Evolutionary conservation across 2,888 invertebrate species (phyloP).

Genomic region (Hesperia comma): DNA sequence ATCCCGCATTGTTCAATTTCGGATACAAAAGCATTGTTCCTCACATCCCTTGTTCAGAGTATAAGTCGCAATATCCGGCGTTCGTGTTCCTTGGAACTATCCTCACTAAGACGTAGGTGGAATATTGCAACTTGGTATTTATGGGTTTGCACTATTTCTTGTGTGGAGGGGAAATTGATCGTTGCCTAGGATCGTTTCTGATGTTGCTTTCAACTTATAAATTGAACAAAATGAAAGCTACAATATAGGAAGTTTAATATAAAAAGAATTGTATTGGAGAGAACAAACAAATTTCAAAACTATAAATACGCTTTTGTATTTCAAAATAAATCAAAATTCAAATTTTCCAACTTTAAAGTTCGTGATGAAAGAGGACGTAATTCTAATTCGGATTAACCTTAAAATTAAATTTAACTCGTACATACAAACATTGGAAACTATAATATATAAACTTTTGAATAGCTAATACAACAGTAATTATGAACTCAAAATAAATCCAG

Average conservation of each 20-base stretch:
- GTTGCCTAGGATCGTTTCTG: constrained; percentile 25
- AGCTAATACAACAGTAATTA: no score
- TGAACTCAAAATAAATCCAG: no score
- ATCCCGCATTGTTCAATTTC: background rate
- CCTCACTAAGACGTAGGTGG: constrained; percentile 30
- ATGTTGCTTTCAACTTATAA: constrained; percentile 14
- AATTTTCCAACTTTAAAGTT: no score
- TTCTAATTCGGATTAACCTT: no score
- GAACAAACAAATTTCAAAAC: no score
- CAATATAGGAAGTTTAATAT: background rate
- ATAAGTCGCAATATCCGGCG: constrained; percentile 37
- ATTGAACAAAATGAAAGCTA: constrained; percentile 12
- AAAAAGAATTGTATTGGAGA: background rate
- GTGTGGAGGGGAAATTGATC: constrained; percentile 33
- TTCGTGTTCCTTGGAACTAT: constrained; percentile 28
- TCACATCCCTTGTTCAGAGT: constrained; percentile 13
- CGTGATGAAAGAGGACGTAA: no score
- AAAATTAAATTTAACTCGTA: no score
- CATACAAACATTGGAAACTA: no score
- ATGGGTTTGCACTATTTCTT: constrained; percentile 36
- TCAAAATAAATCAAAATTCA: no score
- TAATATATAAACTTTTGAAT: no score
- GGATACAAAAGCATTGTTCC: background rate
- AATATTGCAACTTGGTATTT: constrained; percentile 36
- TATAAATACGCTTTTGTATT: no score